A percentile compares a stretch with the other conserved stretches of the same genome.
Conservation (phyloP, 92 coral and sea anemone species). For the Ricordea florida region DNA sequence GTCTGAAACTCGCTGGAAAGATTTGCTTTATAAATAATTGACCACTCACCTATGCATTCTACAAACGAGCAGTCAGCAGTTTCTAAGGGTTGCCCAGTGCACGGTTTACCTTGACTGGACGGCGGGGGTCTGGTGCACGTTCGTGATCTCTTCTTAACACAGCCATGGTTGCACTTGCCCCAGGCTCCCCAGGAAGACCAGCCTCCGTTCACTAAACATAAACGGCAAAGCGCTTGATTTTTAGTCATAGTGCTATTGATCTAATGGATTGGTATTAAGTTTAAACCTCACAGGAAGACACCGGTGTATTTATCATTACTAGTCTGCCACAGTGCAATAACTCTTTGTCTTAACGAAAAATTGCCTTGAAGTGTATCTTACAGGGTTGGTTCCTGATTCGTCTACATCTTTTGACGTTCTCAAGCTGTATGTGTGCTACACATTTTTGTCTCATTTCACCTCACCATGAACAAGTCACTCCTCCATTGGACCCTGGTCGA, state of each 20-base stretch:
- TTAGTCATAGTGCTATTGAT: neutral
- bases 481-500: constrained; percentile 12
- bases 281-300: neutral
- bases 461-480: neutral
- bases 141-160: constrained; percentile 8
- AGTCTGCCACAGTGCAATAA: no score
- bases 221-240: neutral
- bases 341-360: no score
- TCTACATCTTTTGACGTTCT: neutral
- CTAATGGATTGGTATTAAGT: neutral
- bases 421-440: neutral
- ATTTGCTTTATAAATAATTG: no score
- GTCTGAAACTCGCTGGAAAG: no score
- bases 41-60: constrained; percentile 16
- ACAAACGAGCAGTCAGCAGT: neutral
- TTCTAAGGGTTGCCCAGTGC: neutral
- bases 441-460: neutral
- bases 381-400: no score
- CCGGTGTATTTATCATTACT: no score
- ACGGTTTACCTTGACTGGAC: constrained; percentile 9
- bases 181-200: constrained; percentile 32
- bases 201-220: constrained; percentile 6
- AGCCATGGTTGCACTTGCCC: constrained; percentile 10
- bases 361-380: no score
- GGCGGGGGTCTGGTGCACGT: constrained; percentile 22